Percentiles rank a stretch among this genome's conserved stretches.
phyloP scores from a whole-genome alignment of 2,113 vertebrate genomes.

The Climacteris rufus region DNA sequence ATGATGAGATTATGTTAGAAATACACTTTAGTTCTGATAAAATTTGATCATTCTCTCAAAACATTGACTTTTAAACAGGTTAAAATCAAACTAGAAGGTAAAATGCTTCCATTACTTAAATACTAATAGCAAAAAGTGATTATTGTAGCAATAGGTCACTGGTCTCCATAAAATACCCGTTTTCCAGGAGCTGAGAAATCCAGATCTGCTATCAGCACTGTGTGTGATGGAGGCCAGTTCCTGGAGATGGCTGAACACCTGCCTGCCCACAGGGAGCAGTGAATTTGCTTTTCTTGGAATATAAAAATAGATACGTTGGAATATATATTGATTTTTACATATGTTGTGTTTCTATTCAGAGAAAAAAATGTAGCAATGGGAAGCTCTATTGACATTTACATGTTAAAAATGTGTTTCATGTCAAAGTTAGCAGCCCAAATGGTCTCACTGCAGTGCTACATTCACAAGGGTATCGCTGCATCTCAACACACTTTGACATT shows the following conservation, averaged over 20 bases:
- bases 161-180: neutral
- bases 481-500: neutral
- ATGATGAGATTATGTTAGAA: neutral
- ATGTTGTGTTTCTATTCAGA: neutral
- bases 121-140: neutral
- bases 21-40: neutral
- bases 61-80: neutral
- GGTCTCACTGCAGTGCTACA: neutral
- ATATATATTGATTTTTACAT: neutral
- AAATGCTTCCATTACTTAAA: neutral
- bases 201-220: neutral
- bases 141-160: neutral
- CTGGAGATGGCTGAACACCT: neutral
- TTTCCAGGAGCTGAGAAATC: neutral
- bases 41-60: neutral
- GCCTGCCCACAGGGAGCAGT: neutral
- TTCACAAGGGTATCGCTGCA: neutral
- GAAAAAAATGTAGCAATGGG: neutral
- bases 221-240: fast-evolving
- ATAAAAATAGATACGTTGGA: neutral
- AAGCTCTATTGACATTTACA: neutral
- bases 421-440: neutral
- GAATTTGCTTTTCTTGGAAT: neutral
- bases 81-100: neutral
- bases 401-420: neutral